Base-by-base conservation (phyloP, 1,140 invertebrate species). In the Sitophilus oryzae region DNA sequence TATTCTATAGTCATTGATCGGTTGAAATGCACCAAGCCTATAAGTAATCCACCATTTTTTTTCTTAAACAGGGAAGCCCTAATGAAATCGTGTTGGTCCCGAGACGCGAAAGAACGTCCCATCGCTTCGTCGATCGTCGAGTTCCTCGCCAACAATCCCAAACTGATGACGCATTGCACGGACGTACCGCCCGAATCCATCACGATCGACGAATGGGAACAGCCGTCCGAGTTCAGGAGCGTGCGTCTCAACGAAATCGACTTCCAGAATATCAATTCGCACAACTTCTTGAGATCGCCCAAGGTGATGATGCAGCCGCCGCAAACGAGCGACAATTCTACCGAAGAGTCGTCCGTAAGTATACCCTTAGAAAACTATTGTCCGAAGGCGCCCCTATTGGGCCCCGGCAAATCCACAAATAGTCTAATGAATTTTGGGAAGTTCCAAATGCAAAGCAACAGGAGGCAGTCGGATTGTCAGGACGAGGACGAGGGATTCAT, bases 41-140 rank as follows among this genome's bases (percentile, higher is more conserved):
- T 4, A 11, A 18, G 4, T 38, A 3, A 23, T 5, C 4, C 6
- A 22, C 3, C 15, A 52, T 46, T 46, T 47, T 51, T 41, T 30
- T 48, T 34, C 34, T 67, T 54, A 71, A 66, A 9, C 72, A 90
- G 88, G 55, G 82, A 86, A 69, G 78, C 73, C 23, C 71, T 94
- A 34, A 79, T 93, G 45, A 78, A 80, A 59, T 80, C 82, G 1
- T 93, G 90, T 71, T 92, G 90, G 88, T 78, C 79, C 21, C 74
- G 75, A 42, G 82, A 88, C 16, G 72, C 80, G n/a, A 76, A 78
- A 21, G 77, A 82, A 53, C 78, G 91, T 1, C 88, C 89, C 2
- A 77, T 80, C 6, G 86, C 89, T 0, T 77, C 78, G 0, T 85
- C 89, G 69, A 83, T 93, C 22, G 84, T 89, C 0, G 89, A 90